phyloP scores from a whole-genome alignment of 2,113 vertebrate genomes.

The Gopherus flavomarginatus region DNA sequence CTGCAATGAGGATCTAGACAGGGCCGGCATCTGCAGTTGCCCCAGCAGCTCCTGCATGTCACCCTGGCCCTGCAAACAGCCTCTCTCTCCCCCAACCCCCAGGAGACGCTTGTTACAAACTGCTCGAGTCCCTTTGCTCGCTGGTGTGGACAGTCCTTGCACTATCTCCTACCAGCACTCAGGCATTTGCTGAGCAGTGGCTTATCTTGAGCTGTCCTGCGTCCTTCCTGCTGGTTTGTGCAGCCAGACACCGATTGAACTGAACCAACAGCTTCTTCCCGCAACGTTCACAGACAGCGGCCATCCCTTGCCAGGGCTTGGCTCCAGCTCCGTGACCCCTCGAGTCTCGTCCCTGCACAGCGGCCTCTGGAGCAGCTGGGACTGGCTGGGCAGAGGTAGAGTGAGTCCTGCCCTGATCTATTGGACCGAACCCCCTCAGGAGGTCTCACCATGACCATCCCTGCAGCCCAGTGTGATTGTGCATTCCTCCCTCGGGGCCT shows the following conservation, averaged over 20 bases:
- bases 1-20: not conserved
- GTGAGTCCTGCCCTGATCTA: not conserved
- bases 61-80: not conserved
- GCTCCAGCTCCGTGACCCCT: not conserved
- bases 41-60: not conserved
- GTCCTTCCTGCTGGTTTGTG: not conserved
- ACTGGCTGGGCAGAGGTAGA: not conserved
- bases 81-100: no score
- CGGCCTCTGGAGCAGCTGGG: not conserved
- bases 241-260: not conserved
- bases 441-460: not conserved
- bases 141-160: no score
- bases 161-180: not conserved
- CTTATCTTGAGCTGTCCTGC: not conserved
- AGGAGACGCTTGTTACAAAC: no score
- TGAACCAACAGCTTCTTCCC: not conserved
- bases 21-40: no score
- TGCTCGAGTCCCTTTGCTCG: no score
- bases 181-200: not conserved
- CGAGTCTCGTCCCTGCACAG: no score
- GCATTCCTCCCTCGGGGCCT: not conserved
- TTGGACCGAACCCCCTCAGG: not conserved
- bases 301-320: no score
- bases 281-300: no score
- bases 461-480: no score